Conservation (phyloP, 1,140 invertebrate species). For the Pararge aegeria region DNA sequence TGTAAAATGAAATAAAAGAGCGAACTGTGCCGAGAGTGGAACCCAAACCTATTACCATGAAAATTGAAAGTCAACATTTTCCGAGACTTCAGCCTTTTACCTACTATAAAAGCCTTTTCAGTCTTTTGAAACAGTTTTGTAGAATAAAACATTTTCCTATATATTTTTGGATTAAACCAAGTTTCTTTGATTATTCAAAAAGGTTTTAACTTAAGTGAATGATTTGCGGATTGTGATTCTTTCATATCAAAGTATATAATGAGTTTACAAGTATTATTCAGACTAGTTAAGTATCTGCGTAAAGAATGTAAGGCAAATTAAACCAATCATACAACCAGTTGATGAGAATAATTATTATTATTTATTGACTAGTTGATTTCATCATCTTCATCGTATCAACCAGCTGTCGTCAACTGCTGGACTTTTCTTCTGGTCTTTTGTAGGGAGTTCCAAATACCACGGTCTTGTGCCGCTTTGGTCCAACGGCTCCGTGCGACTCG, state of each 20-base stretch:
- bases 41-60: slow-evolving; percentile 43
- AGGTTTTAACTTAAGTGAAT: background rate
- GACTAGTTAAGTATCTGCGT: too few species aligned
- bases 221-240: background rate
- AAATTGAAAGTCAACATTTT: slow-evolving; percentile 58
- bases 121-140: slow-evolving; percentile 22
- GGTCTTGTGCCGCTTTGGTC: too few species aligned
- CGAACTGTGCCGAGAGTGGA: slow-evolving; percentile 23
- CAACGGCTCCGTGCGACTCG: too few species aligned
- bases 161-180: slow-evolving; percentile 17
- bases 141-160: slow-evolving; percentile 11
- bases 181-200: slow-evolving; percentile 5
- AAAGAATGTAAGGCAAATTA: too few species aligned
- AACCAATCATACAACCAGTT: too few species aligned
- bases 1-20: slow-evolving; percentile 27
- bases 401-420: too few species aligned
- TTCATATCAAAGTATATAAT: background rate
- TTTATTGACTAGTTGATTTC: too few species aligned
- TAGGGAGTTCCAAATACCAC: too few species aligned
- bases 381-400: too few species aligned
- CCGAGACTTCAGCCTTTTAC: slow-evolving; percentile 30
- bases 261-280: too few species aligned
- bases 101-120: slow-evolving; percentile 25
- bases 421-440: too few species aligned
- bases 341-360: too few species aligned